Conservation (phyloP, 1,140 invertebrate genomes). For the Drosophila triauraria region DNA sequence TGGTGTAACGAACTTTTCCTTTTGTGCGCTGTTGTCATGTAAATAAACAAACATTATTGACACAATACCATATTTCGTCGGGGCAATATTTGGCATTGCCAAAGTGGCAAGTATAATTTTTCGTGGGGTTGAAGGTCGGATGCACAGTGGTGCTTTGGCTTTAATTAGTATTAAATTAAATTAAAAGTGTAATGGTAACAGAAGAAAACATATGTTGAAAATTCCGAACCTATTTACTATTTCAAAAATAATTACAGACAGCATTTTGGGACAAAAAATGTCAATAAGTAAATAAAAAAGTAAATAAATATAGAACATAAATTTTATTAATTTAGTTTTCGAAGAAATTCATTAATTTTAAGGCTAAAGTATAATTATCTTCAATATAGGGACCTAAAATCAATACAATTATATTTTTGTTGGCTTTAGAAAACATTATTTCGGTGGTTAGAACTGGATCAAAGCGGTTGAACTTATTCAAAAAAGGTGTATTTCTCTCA, state of each 20-base stretch:
- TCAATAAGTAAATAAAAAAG: neutral
- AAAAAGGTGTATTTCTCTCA: neutral
- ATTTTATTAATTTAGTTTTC: too few relatives aligned
- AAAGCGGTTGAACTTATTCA: neutral
- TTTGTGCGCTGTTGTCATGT: slow-evolving; percentile 33
- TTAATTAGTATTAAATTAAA: neutral
- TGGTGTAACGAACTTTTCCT: slow-evolving; percentile 35
- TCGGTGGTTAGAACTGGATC: neutral
- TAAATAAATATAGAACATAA: neutral
- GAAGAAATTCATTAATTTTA: neutral
- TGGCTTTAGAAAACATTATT: neutral
- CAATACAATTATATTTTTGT: neutral
- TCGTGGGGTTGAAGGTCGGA: slow-evolving; percentile 5
- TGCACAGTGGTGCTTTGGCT: neutral
- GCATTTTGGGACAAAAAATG: too few relatives aligned
- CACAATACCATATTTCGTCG: slow-evolving; percentile 39
- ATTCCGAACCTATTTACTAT: fast-evolving
- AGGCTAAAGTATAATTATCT: neutral
- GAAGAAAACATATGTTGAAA: too few relatives aligned
- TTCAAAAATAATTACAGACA: neutral
- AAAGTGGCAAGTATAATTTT: slow-evolving; percentile 20
- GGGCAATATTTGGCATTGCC: slow-evolving; percentile 31
- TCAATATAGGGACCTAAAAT: neutral
- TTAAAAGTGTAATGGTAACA: too few relatives aligned
- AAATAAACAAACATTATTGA: slow-evolving; percentile 53